Percentiles rank a stretch among this genome's conserved stretches.
Evolutionary conservation across 1,140 invertebrate species (phyloP).

Genomic region (Drosophila hydei): DNA sequence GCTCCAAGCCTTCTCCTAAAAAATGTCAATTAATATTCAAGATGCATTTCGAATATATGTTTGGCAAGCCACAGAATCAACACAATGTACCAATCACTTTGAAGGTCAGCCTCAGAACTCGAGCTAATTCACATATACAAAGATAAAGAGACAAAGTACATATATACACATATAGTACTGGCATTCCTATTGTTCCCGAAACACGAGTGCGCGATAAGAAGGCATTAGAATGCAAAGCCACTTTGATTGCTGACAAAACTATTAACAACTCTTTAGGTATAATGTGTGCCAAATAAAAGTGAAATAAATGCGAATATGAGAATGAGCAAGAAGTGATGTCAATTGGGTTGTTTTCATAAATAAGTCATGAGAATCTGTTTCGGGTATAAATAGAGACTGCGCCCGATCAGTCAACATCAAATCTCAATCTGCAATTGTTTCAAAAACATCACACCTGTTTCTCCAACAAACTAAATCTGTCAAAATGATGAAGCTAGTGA

Average conservation of each 20-base stretch:
- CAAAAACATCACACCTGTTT: slow-evolving; percentile 45
- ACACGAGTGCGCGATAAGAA: slow-evolving; percentile 56
- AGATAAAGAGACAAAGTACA: neutral
- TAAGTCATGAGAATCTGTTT: slow-evolving; percentile 67
- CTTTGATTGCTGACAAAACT: slow-evolving; percentile 57
- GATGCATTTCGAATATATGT: slow-evolving; percentile 52
- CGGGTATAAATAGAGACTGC: slow-evolving; percentile 63
- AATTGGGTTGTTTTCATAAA: slow-evolving; percentile 51
- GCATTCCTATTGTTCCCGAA: slow-evolving; percentile 47
- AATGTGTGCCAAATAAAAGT: slow-evolving; percentile 6
- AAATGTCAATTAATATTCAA: slow-evolving; percentile 70
- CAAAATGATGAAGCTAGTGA: slow-evolving; percentile 83
- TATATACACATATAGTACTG: neutral
- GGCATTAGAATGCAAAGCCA: slow-evolving; percentile 72
- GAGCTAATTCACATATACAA: neutral
- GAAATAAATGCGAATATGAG: slow-evolving; percentile 11
- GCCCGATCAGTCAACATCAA: slow-evolving; percentile 55
- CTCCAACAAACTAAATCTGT: slow-evolving; percentile 36
- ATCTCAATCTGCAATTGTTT: slow-evolving; percentile 59
- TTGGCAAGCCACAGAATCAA: slow-evolving; percentile 33
- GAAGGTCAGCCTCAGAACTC: slow-evolving; percentile 51
- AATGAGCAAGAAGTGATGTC: slow-evolving; percentile 33
- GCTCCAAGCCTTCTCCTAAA: slow-evolving; percentile 22
- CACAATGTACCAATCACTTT: slow-evolving; percentile 49
- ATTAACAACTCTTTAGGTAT: slow-evolving; percentile 27